Evolutionary conservation across 1,140 invertebrate genomes (phyloP), one percentile per base, ranked within the genome.

Genomic region (Augochlora pura): DNA sequence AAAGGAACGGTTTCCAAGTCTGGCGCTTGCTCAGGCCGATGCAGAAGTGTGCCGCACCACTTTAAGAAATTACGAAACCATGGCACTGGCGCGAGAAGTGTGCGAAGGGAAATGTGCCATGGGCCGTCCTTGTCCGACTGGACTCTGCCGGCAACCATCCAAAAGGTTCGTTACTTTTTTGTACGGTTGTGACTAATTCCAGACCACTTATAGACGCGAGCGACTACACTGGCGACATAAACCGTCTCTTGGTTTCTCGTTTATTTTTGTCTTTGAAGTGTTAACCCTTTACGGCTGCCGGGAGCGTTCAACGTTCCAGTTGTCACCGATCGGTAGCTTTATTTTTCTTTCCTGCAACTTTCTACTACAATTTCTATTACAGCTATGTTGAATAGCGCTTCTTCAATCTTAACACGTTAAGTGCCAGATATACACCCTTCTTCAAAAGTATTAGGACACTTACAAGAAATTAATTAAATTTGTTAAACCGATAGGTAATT

Each of bases 71-170:
- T 98, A 98, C 89, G 96, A 98, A 88, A 96, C 96, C 67, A 94
- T 97, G 86, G 93, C 97, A 9, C 94, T 95, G 74, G 95, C 96
- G 39, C 93, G 95, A 49, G 96, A 97, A 85, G 96, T 97, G 81
- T 98, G 97, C 92, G 97, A 97, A 90, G 97, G 97, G 49, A 96
- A 96, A 88, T 98, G 97, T 90, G 94, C 96, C 9, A 95, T 97
- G 93, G 96, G 96, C n/a, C 94, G 97, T 85, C 95, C 95, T 60
- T 97, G 97, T 94, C 97, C 97, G 2, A 97, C 96, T 78, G 97
- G 97, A 91, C 89, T 95, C 4, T 95, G 95, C 83, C 91, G 94
- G 18, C 93, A 93, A 57, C 88, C 91, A 42, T 93, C 90, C 78
- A 95, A 94, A 84, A 94, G 94, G 94, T 94, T 80, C 83, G 82